These are phyloP conservation scores for Acipenser transmontanus DNA, from an alignment of 2,797 vertebrate genomes.

Conservation along the genomic window DNA sequence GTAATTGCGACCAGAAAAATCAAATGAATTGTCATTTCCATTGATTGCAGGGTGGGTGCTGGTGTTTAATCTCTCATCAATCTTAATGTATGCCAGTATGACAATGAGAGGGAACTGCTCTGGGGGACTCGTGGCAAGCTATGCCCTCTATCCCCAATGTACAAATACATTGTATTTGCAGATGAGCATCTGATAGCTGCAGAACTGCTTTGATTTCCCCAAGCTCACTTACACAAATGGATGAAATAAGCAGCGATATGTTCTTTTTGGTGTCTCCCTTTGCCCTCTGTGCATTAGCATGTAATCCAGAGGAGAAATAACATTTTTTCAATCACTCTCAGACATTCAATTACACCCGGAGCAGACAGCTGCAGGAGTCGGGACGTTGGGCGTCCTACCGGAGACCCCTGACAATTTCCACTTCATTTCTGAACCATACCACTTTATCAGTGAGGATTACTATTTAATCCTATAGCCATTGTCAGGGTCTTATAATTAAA, in stretches of 20 bases:
- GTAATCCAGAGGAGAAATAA: constrained; percentile 83
- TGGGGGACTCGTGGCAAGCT: constrained; percentile 69
- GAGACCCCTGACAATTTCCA: constrained; percentile 68
- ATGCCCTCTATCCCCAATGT: constrained; percentile 71
- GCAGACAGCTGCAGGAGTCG: constrained; percentile 70
- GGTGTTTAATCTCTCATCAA: constrained; percentile 93
- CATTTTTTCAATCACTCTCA: constrained; percentile 75
- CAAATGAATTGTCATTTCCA: constrained; percentile 76
- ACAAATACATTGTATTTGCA: constrained; percentile 77
- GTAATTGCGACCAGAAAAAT: constrained; percentile 66
- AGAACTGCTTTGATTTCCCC: constrained; percentile 80
- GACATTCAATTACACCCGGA: constrained; percentile 83
- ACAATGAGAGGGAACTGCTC: constrained; percentile 81
- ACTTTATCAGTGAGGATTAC: constrained; percentile 79
- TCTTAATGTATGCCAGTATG: constrained; percentile 95
- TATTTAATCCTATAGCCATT: constrained; percentile 81
- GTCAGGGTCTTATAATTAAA: constrained; percentile 77
- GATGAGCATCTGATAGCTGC: constrained; percentile 67
- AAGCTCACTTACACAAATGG: constrained; percentile 70
- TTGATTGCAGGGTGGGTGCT: constrained; percentile 70
- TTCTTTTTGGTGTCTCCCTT: constrained; percentile 66
- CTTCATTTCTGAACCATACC: constrained; percentile 70
- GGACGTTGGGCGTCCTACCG: constrained; percentile 53
- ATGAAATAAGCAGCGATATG: constrained; percentile 78
- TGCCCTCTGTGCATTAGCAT: constrained; percentile 79